Base-by-base conservation (phyloP, 2,888 invertebrate species). In the Dicyrtoma fusca region DNA sequence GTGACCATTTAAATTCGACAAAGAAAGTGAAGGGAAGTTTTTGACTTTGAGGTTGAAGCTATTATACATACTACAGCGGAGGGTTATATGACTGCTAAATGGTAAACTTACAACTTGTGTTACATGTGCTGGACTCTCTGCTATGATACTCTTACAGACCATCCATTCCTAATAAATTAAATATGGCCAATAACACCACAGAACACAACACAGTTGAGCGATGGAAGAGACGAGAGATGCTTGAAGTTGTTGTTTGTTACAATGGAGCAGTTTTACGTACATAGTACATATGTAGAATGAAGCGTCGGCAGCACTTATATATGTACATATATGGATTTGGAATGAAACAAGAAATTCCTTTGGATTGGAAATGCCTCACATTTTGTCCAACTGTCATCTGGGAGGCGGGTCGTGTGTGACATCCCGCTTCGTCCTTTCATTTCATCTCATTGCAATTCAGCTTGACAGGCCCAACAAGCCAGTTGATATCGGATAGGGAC, bases 391-490 rank as follows among this genome's bases (percentile, higher is more conserved):
- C 74, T 79, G 79, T 79, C 77, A 79, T 77, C 75, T 77, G 76
- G 71, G 66, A 74, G 73, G 75, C 75, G 76, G 74, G 76, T 74
- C 61, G 72, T 73, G 10, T 53, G 53, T 53, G 53, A 19, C 69
- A n/a, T 13, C n/a, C 63, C 47, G 55, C 21, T 66, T 44, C 63
- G 55, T 66, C 69, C 25, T 69, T 69, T 69, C 55, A 68, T 66
- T 64, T 47, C 66, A 21, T 59, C 69, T 69, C 69, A 69, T 59
- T 69, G 45, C 69, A 74, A 77, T 74, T 73, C 51, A 72, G 71
- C 75, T 73, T 79, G 79, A 79, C 77, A 79, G 77, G 71, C 74
- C 65, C 71, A 77, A 76, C 77, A 77, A 78, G 77, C 74, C 74
- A 71, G 77, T 77, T 76, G 77, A 79, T 76, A 76, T 77, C 69